Evolutionary conservation across 2,113 vertebrate species (phyloP).

Genomic region (Willisornis vidua): DNA sequence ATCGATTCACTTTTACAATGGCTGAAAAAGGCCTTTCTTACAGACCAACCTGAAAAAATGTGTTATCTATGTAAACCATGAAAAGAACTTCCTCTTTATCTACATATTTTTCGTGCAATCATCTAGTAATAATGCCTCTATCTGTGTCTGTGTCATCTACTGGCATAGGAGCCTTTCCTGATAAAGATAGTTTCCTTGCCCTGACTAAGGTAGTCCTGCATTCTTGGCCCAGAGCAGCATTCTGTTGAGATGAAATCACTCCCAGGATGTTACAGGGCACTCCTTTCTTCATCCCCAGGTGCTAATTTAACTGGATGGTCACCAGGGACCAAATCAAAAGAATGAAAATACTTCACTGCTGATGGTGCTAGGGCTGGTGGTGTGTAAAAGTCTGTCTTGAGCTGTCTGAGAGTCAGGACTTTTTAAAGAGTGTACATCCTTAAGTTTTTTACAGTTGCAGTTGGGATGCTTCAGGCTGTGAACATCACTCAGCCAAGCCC

Average conservation of each 20-base stretch:
- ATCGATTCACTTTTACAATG: neutral
- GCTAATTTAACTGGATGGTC: constrained; percentile 9
- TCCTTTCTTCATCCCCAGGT: neutral
- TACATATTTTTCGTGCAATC: neutral
- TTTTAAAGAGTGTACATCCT: neutral
- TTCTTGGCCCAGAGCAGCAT: neutral
- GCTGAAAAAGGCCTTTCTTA: neutral
- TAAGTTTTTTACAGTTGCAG: neutral
- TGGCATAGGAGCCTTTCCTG: neutral
- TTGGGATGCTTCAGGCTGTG: neutral
- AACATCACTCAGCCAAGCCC: neutral
- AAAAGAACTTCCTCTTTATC: neutral
- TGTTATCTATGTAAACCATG: neutral
- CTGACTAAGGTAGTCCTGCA: neutral
- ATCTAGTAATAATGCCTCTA: neutral
- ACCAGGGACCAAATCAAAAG: neutral
- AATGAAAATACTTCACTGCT: neutral
- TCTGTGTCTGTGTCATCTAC: neutral
- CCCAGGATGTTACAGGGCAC: constrained; percentile 2
- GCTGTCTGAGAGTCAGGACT: neutral
- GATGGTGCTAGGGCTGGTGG: neutral
- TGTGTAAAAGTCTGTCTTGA: neutral
- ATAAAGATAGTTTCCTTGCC: neutral
- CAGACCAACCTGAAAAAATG: neutral
- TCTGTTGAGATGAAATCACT: constrained; percentile 34